phyloP scores from a whole-genome alignment of 2,888 invertebrate species.

The Microchrysa polita region DNA sequence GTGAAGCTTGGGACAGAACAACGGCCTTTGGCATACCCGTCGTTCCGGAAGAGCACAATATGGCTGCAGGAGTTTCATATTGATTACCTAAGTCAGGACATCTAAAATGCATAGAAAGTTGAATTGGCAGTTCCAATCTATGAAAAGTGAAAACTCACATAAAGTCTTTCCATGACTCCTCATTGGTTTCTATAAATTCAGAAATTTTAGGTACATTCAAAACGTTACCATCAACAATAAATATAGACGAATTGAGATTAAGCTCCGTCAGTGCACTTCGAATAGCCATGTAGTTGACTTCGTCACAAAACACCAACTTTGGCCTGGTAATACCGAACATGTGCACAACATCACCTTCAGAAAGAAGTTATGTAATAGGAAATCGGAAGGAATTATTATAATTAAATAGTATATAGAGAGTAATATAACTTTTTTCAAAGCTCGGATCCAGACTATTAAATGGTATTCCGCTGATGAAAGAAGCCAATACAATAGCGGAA shows the following conservation, averaged over 20 bases:
- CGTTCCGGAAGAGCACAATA: slow-evolving; percentile 60
- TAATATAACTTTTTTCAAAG: slow-evolving; percentile 52
- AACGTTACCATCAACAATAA: slow-evolving; percentile 55
- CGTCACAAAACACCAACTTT: slow-evolving; percentile 61
- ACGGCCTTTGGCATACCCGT: slow-evolving; percentile 60
- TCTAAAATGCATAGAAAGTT: slow-evolving; percentile 9
- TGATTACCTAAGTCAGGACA: slow-evolving; percentile 33
- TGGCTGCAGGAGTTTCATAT: slow-evolving; percentile 51
- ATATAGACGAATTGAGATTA: slow-evolving; percentile 53
- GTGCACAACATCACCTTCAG: slow-evolving; percentile 57
- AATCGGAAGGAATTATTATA: neutral
- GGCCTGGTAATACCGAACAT: slow-evolving; percentile 59
- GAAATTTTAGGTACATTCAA: slow-evolving; percentile 51
- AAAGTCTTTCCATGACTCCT: neutral
- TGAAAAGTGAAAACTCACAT: neutral
- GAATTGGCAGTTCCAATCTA: no score
- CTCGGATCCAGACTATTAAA: slow-evolving; percentile 57
- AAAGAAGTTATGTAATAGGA: neutral
- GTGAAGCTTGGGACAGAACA: slow-evolving; percentile 54
- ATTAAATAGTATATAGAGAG: neutral
- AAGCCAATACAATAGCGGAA: slow-evolving; percentile 55
- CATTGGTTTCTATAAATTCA: neutral
- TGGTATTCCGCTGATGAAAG: slow-evolving; percentile 57
- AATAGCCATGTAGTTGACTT: slow-evolving; percentile 54
- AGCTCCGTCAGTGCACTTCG: slow-evolving; percentile 53